phyloP scores from a whole-genome alignment of 1,140 invertebrate genomes.

The Ctenoplectra terminalis region DNA sequence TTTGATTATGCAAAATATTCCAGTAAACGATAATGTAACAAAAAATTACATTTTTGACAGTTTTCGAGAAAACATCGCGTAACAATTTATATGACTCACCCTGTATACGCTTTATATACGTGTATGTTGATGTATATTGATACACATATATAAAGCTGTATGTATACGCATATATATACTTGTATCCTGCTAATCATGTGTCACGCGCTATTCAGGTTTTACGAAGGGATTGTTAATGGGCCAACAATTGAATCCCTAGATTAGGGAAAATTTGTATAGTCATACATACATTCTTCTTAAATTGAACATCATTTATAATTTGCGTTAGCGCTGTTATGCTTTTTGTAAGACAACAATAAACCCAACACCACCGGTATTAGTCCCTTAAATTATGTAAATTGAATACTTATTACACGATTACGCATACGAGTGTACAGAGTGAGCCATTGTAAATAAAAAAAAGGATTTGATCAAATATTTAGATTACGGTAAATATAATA shows the following conservation, averaged over 20 bases:
- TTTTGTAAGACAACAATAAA: constrained; percentile 54
- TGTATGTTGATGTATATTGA: constrained; percentile 4
- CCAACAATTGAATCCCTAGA: constrained; percentile 60
- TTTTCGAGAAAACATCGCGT: constrained; percentile 10
- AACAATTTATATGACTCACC: constrained; percentile 33
- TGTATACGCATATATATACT: constrained; percentile 48
- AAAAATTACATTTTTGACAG: background rate
- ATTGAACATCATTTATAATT: constrained; percentile 61
- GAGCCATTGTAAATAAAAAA: background rate
- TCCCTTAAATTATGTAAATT: constrained; percentile 41
- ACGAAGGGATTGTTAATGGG: constrained; percentile 67
- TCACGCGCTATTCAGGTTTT: constrained; percentile 69
- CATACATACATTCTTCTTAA: constrained; percentile 27
- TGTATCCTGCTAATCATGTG: constrained; percentile 49
- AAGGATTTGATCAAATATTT: too few relatives aligned
- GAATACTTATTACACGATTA: constrained; percentile 41
- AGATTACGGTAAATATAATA: too few relatives aligned
- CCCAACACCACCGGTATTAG: constrained; percentile 59
- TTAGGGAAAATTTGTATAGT: constrained; percentile 62
- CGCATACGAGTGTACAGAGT: constrained; percentile 23
- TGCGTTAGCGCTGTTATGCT: constrained; percentile 63
- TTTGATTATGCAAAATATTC: background rate
- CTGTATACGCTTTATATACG: constrained; percentile 39
- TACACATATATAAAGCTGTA: constrained; percentile 35
- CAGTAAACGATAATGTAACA: background rate